phyloP scores from a whole-genome alignment of 2,888 invertebrate species.

The Tachina lurida region DNA sequence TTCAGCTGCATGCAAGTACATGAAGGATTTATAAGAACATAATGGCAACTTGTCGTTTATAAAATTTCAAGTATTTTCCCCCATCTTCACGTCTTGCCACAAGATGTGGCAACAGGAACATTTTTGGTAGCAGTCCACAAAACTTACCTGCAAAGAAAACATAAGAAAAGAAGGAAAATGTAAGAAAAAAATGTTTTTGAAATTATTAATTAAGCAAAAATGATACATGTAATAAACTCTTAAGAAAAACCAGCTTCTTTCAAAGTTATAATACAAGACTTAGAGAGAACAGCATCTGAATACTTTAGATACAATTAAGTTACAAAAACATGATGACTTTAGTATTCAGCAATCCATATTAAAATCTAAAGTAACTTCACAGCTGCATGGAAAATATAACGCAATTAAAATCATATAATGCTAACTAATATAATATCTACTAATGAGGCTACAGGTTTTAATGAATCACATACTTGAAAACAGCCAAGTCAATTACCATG shows the following conservation, averaged over 20 bases:
- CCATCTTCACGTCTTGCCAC: slow-evolving; percentile 2
- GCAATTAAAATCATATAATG: neutral
- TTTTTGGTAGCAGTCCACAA: neutral
- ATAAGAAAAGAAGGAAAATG: slow-evolving; percentile 22
- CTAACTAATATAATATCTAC: too few relatives aligned
- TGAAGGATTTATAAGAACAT: slow-evolving; percentile 37
- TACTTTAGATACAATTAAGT: slow-evolving; percentile 25
- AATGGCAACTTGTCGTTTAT: slow-evolving; percentile 40
- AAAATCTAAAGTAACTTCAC: neutral
- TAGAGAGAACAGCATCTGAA: neutral
- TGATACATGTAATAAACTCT: slow-evolving; percentile 1
- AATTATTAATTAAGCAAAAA: slow-evolving; percentile 70
- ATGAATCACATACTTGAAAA: too few relatives aligned
- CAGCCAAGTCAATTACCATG: too few relatives aligned
- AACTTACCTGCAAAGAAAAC: slow-evolving; percentile 71
- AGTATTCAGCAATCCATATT: neutral
- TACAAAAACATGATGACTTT: neutral
- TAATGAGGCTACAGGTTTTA: too few relatives aligned
- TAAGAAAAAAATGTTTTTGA: slow-evolving; percentile 54
- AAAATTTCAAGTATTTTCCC: neutral
- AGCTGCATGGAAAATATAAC: neutral
- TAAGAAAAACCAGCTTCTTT: neutral
- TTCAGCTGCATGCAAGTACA: slow-evolving; percentile 19
- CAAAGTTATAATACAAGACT: slow-evolving; percentile 15
- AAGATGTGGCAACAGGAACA: slow-evolving; percentile 17